Conservation (phyloP, 1,140 invertebrate species). For the Andrena cerasifolii region DNA sequence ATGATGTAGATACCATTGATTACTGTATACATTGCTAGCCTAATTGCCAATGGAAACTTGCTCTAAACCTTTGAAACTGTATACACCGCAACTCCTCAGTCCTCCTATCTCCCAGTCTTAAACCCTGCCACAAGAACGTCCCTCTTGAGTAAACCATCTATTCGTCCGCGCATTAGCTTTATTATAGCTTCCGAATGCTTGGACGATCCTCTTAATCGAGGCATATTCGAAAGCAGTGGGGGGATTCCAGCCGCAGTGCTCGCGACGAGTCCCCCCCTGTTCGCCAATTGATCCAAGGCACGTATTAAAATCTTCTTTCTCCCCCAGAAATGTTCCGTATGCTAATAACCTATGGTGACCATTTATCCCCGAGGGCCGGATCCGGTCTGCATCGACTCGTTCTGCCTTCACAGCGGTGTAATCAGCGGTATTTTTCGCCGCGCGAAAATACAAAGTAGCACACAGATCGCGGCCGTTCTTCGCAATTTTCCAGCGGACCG, state of each 20-base stretch:
- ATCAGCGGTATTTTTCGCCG: slow-evolving; percentile 24
- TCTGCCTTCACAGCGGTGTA: not conserved
- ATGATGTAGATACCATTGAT: too few relatives aligned
- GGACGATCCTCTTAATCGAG: not conserved
- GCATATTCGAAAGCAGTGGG: not conserved
- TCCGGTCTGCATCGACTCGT: not conserved
- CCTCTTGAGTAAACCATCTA: not conserved
- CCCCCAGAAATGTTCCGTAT: not conserved
- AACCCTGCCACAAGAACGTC: not conserved
- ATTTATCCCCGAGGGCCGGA: slow-evolving; percentile 25
- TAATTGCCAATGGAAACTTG: too few relatives aligned
- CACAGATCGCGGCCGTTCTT: slow-evolving; percentile 2
- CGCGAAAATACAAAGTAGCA: not conserved
- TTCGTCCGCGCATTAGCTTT: not conserved
- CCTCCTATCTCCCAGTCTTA: not conserved
- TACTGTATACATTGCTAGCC: too few relatives aligned
- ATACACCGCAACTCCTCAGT: too few relatives aligned
- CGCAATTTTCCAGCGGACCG: not conserved
- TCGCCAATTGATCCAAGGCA: not conserved
- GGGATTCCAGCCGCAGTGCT: too few relatives aligned
- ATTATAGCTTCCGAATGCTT: not conserved
- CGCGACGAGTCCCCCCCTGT: not conserved
- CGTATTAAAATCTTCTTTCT: not conserved
- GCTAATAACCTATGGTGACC: not conserved
- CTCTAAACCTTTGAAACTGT: too few relatives aligned